Conservation (phyloP, 2,113 vertebrate genomes). For the Vanacampus margaritifer region DNA sequence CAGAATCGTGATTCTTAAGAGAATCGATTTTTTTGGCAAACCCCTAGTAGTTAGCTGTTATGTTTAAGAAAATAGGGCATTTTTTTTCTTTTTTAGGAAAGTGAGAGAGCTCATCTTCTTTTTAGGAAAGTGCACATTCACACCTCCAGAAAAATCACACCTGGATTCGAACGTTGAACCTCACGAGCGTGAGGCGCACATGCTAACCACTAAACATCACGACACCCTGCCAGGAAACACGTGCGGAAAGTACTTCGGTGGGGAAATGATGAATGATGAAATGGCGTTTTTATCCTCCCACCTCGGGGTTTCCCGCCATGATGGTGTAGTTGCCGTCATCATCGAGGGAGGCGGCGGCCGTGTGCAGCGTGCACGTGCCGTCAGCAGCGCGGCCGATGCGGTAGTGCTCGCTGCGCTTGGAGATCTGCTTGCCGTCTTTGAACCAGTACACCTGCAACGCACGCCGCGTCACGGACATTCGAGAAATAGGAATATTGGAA, state of each 20-base stretch:
- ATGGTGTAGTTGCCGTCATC: conserved; percentile 98
- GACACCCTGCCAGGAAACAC: too few species aligned
- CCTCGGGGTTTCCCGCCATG: conserved; percentile 91
- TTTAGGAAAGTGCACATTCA: neutral
- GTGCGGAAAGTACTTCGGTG: too few species aligned
- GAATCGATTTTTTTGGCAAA: too few species aligned
- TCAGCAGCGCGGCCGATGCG: conserved; percentile 84
- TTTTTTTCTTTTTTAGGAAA: neutral
- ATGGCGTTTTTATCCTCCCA: conserved; percentile 52
- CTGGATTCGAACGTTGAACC: too few species aligned
- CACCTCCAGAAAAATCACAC: neutral
- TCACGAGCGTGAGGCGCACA: neutral
- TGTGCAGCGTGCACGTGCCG: conserved; percentile 89
- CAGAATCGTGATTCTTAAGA: too few species aligned
- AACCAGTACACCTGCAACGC: conserved; percentile 92
- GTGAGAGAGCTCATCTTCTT: neutral
- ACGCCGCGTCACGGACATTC: neutral
- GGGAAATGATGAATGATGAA: too few species aligned
- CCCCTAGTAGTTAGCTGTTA: too few species aligned
- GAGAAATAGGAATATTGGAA: neutral
- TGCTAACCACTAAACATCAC: too few species aligned
- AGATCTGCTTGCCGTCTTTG: conserved; percentile 99
- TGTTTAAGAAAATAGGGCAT: too few species aligned
- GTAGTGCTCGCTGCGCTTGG: conserved; percentile 93
- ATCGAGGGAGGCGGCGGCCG: conserved; percentile 82